phyloP scores from a whole-genome alignment of 2,888 invertebrate species.

The Ormyrus nitidulus region DNA sequence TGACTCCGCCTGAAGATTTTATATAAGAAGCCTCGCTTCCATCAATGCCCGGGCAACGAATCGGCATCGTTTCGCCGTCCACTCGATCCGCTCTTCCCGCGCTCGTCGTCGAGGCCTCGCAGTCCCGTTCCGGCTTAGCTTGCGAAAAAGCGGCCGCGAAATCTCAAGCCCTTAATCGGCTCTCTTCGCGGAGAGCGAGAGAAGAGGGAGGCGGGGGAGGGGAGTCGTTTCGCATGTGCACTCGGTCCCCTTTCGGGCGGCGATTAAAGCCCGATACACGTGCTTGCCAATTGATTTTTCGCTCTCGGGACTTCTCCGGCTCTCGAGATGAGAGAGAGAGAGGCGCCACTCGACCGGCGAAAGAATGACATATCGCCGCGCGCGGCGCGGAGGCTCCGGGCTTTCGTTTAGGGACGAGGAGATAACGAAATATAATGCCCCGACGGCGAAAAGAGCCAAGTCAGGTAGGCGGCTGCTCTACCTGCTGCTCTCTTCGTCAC shows the following conservation, averaged over 20 bases:
- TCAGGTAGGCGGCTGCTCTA: background rate
- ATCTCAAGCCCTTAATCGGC: conserved; percentile 33
- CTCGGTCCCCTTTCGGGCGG: conserved; percentile 7
- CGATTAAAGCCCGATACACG: conserved; percentile 35
- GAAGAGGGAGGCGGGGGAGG: background rate
- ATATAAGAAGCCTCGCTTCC: no score
- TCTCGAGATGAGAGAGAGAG: background rate
- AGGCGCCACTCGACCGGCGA: conserved; percentile 29
- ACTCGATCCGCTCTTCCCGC: no score
- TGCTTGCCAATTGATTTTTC: conserved; percentile 41
- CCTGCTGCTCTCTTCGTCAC: conserved; percentile 12
- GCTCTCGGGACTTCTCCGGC: conserved; percentile 3
- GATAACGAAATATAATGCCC: conserved; percentile 42
- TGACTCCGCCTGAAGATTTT: no score
- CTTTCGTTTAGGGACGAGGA: background rate
- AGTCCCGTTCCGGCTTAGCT: conserved; percentile 7
- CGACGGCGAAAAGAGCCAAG: background rate
- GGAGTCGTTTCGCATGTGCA: conserved; percentile 18
- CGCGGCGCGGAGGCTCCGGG: background rate
- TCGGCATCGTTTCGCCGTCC: no score
- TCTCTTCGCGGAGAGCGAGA: conserved; percentile 3
- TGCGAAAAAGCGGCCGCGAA: conserved; percentile 11
- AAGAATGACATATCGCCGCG: conserved; percentile 41
- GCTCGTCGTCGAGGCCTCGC: no score
- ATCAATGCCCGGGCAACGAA: no score